Evolutionary conservation across 2,888 invertebrate genomes (phyloP).

Genomic region (Aspidiotus destructor): DNA sequence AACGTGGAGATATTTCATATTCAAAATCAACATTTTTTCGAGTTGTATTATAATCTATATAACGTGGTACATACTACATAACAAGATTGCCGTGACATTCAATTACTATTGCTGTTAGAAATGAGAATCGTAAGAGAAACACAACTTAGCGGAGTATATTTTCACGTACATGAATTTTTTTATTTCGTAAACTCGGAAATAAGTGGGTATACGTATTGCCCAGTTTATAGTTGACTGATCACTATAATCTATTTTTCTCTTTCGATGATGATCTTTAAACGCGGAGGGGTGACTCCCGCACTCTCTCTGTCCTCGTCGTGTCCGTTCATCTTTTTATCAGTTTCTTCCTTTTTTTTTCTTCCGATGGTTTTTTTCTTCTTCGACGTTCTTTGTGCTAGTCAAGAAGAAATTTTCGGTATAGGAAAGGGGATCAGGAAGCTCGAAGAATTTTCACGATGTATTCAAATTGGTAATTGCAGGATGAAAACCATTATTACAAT

Average conservation of each 20-base stretch:
- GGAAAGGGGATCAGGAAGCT: conserved; percentile 10
- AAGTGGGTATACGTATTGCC: conserved; percentile 17
- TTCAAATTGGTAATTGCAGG: conserved; percentile 23
- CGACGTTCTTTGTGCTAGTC: neutral
- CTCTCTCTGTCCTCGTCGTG: too few relatives aligned
- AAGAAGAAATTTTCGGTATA: neutral
- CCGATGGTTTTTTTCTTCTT: conserved; percentile 11
- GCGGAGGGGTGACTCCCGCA: conserved; percentile 19
- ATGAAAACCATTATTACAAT: conserved; percentile 24
- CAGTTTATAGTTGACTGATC: conserved; percentile 28
- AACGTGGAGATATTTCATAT: too few relatives aligned
- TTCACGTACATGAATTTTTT: conserved; percentile 20
- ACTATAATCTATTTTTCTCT: conserved; percentile 6
- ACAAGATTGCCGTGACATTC: too few relatives aligned
- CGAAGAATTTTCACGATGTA: conserved; percentile 12
- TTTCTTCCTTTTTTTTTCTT: too few relatives aligned
- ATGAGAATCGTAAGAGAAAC: too few relatives aligned
- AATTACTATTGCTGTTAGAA: too few relatives aligned
- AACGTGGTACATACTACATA: too few relatives aligned
- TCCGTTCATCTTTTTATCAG: too few relatives aligned
- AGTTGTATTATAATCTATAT: too few relatives aligned
- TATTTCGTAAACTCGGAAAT: conserved; percentile 12
- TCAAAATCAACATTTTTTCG: too few relatives aligned
- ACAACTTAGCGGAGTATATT: conserved; percentile 3
- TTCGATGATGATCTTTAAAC: conserved; percentile 10